phyloP scores from a whole-genome alignment of 2,797 vertebrate species.

The Microctenopoma stevenorrisi region DNA sequence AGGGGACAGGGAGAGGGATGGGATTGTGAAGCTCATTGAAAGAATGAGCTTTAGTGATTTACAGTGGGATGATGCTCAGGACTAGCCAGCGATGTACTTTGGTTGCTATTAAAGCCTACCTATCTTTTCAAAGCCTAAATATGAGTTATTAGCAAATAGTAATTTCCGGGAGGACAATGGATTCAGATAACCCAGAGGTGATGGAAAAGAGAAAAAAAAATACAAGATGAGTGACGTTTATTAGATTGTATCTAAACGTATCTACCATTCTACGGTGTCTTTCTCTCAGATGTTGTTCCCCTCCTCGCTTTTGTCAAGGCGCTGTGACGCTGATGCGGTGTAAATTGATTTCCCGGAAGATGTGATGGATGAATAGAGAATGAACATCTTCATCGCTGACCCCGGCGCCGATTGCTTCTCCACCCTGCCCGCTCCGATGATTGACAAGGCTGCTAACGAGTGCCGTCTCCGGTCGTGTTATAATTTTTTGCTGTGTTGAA shows the following conservation, averaged over 20 bases:
- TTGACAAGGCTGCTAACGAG: slow-evolving; percentile 86
- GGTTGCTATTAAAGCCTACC: slow-evolving; percentile 17
- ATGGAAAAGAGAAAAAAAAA: slow-evolving; percentile 16
- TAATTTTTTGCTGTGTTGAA: slow-evolving; percentile 75
- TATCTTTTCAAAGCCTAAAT: slow-evolving; percentile 12
- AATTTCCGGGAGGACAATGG: slow-evolving; percentile 47
- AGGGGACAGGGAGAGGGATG: slow-evolving; percentile 26
- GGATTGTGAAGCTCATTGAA: slow-evolving; percentile 2
- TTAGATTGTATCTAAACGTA: slow-evolving; percentile 74
- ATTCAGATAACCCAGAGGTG: slow-evolving; percentile 45
- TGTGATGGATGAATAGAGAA: slow-evolving; percentile 84
- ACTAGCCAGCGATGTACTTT: slow-evolving; percentile 8
- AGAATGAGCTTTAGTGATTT: slow-evolving; percentile 19
- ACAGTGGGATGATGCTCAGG: slow-evolving; percentile 10
- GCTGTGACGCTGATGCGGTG: slow-evolving; percentile 75
- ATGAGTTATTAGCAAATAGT: slow-evolving; percentile 49
- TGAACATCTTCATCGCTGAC: slow-evolving; percentile 83
- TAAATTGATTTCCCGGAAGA: slow-evolving; percentile 85
- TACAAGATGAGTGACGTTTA: slow-evolving; percentile 75
- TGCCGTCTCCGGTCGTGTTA: slow-evolving; percentile 77
- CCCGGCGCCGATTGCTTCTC: slow-evolving; percentile 74
- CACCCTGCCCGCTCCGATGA: slow-evolving; percentile 65
- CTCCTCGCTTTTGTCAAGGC: slow-evolving; percentile 63
- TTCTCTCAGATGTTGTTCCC: slow-evolving; percentile 67
- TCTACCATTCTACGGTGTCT: slow-evolving; percentile 53